Evolutionary conservation across 2,797 vertebrate species (phyloP).

Genomic region (Oryzias dopingdopingensis): DNA sequence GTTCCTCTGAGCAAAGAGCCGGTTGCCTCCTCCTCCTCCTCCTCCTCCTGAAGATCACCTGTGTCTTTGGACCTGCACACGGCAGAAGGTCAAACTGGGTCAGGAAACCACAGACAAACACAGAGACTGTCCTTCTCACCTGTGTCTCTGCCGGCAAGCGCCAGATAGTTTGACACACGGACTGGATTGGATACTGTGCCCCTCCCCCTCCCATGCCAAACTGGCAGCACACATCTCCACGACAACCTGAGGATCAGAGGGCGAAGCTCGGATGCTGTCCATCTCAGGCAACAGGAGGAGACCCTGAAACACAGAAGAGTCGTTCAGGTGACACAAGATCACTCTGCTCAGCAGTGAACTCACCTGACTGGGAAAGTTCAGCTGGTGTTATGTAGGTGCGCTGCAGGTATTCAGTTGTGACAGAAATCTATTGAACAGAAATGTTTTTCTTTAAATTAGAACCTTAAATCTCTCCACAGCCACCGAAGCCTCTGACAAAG

Average conservation of each 20-base stretch:
- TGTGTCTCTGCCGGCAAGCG: conserved; percentile 55
- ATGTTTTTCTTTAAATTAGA: too few relatives aligned
- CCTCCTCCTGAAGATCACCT: conserved; percentile 34
- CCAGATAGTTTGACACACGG: conserved; percentile 82
- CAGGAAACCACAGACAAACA: too few relatives aligned
- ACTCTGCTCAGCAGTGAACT: too few relatives aligned
- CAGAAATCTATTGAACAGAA: too few relatives aligned
- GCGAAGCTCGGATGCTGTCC: conserved; percentile 83
- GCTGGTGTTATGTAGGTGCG: too few relatives aligned
- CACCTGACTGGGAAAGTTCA: neutral
- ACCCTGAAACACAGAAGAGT: conserved; percentile 75
- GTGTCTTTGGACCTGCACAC: conserved; percentile 18
- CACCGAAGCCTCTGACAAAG: conserved; percentile 89
- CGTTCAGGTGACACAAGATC: too few relatives aligned
- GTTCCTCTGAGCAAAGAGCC: conserved; percentile 82
- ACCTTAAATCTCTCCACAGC: conserved; percentile 91
- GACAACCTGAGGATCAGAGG: conserved; percentile 78
- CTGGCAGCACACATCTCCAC: conserved; percentile 88
- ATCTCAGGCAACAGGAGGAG: conserved; percentile 94
- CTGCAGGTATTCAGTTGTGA: neutral
- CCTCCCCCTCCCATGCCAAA: conserved; percentile 88
- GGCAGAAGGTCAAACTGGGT: too few relatives aligned
- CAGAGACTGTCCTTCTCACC: conserved; percentile 7
- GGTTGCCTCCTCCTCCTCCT: conserved; percentile 81
- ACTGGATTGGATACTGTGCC: conserved; percentile 87